Evolutionary conservation across 1,140 invertebrate species (phyloP), one percentile per base, ranked within the genome.

Genomic region (Papilio aristodemus): DNA sequence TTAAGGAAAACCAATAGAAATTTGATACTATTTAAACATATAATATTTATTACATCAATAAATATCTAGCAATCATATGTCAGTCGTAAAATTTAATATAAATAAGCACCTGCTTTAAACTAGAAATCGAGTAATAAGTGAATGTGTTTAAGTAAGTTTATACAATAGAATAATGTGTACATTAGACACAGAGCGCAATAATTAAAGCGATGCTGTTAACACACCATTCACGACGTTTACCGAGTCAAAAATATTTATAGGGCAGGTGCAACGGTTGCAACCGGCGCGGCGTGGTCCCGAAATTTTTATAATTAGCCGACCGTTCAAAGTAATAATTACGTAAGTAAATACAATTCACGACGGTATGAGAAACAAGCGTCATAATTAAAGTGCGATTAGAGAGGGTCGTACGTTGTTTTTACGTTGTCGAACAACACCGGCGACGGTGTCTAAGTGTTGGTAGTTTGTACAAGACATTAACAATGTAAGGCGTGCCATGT

Each of bases 361-460:
- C 41, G 63, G 63, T 22, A 46, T 66, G 41, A 22, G 22, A 39
- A 39, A 39, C 63, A 22, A 66, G 63, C 39, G 63, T 66, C 39
- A 66, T 66, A 66, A 66, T 66, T 66, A 66, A 66, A 66, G 63
- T 66, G 43, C 41, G 63, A 66, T 66, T 66, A 66, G 63, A 66
- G 63, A n/a, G 60, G 63, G 39, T 38, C 27, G 38, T 64, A 41
- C 39, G 46, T 25, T 60, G 59, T 60, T 60, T 60, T 60, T 60
- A 60, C 36, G 32, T 60, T 38, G 59, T 60, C 17, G 59, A 60
- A 60, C 59, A 38, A 60, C 59, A 19, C 37, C 32, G 60, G 60
- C 38, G 38, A 39, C 37, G 37, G 11, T n/a, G 37, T 39, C 37
- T 41, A 64, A 64, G 19, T 43, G 60, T 64, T 64, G 17, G 10